Evolutionary conservation across 2,888 invertebrate species (phyloP), one percentile per base, ranked within the genome.

Genomic region (Hirtodrosophila confusa): DNA sequence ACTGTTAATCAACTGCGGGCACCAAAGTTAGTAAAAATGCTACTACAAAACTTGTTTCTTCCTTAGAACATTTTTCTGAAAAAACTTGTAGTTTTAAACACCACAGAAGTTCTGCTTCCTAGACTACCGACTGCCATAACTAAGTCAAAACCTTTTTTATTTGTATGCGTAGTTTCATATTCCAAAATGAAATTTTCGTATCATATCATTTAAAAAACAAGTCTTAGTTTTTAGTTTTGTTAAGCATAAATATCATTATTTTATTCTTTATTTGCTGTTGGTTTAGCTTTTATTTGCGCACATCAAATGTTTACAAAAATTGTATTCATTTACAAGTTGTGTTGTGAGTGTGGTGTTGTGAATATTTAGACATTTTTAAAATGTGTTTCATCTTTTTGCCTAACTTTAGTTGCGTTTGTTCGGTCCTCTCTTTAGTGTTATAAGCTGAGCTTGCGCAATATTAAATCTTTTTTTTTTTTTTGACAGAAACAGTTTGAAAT

Each of bases 311-410:
- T 74, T 82, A 86, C 86, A 86, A 83, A 64, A 61, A 10, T 75
- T 86, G 75, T 82, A 75, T 73, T 73, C 60, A 83, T 71, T 76
- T 51, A 68, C 56, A 69, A 66, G 29, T 58, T 43, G 45, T 54
- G 40, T 50, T 50, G 35, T 54, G 33, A 61, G 23, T 45, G 56
- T 55, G 17, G 17, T 53, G 35, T 27, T 27, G 17, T 27, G 27
- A 27, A 37, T 64, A 17, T 80, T 79, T 75, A 86, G 80, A 77
- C 72, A 82, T 82, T 82, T 86, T 80, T 74, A 5, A 82, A 83
- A 86, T 77, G 78, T 68, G 60, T 17, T 17, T 17, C 17, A 17
- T 17, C 40, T 29, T 43, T 35, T 39, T 17, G 17, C 17, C 17
- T 17, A 17, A 17, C 53, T 51, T 43, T 45, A 11, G 31, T 33